Percentiles rank a stretch among this genome's conserved stretches.
Conservation (phyloP, 1,140 invertebrate genomes). For the Bombus turneri region DNA sequence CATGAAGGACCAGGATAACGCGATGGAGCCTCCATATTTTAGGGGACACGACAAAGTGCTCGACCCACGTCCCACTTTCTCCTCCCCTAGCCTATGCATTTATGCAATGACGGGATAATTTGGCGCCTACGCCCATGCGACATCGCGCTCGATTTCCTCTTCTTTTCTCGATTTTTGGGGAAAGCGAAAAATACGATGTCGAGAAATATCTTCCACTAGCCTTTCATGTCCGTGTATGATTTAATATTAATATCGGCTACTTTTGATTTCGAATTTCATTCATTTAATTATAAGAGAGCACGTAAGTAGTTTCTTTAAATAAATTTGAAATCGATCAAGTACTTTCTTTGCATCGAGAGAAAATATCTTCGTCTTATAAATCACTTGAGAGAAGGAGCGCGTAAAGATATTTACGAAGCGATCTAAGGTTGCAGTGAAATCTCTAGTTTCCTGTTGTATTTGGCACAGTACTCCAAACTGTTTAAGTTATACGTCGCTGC, state of each 20-base stretch:
- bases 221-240: not conserved
- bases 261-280: not conserved
- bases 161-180: constrained; percentile 39
- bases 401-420: too few species aligned
- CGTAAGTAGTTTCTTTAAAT: not conserved
- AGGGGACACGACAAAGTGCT: constrained; percentile 73
- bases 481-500: constrained; percentile 76
- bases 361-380: not conserved
- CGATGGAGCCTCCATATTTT: constrained; percentile 72
- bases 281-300: not conserved
- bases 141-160: constrained; percentile 71
- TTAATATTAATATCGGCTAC: not conserved
- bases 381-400: too few species aligned
- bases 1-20: constrained; percentile 67
- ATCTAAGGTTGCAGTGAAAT: not conserved
- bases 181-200: constrained; percentile 40
- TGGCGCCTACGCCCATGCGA: constrained; percentile 67
- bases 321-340: not conserved
- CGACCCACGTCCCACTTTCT: constrained; percentile 59
- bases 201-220: not conserved
- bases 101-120: constrained; percentile 77
- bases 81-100: constrained; percentile 68
- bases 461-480: constrained; percentile 68
- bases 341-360: not conserved
- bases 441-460: not conserved